These are phyloP conservation scores for Epinephelus awoara DNA, from an alignment of 2,797 vertebrate genomes.

Conservation along the genomic window DNA sequence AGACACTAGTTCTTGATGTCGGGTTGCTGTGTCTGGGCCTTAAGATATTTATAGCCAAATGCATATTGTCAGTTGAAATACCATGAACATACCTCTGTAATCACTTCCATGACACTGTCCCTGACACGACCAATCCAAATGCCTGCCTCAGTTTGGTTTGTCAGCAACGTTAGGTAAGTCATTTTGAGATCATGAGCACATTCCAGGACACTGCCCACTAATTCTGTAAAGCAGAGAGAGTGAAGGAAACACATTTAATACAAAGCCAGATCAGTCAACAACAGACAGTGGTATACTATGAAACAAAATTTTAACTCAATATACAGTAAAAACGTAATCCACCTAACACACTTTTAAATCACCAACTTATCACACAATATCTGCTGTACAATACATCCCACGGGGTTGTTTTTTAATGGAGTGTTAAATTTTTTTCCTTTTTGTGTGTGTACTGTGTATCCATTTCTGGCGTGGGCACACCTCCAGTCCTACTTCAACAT, in stretches of 20 bases:
- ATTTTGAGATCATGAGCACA: constrained; percentile 62
- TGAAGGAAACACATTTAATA: not conserved
- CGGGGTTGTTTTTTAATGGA: not conserved
- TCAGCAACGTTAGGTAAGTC: constrained; percentile 56
- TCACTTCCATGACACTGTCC: constrained; percentile 58
- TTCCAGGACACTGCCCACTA: constrained; percentile 58
- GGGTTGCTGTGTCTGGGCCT: too few relatives aligned
- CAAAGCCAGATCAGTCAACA: not conserved
- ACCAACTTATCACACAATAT: constrained; percentile 12
- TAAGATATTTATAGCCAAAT: not conserved
- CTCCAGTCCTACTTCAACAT: constrained; percentile 5
- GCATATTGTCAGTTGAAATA: not conserved
- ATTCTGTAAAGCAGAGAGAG: constrained; percentile 70
- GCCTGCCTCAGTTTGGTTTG: constrained; percentile 68
- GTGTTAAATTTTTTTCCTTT: constrained; percentile 1
- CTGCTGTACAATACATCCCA: not conserved
- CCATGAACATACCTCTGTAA: constrained; percentile 66
- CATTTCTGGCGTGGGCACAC: not conserved
- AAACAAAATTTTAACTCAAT: constrained; percentile 3
- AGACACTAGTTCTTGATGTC: too few relatives aligned
- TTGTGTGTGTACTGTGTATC: constrained; percentile 11
- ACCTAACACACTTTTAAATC: not conserved
- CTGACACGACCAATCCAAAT: constrained; percentile 60
- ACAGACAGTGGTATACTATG: not conserved
- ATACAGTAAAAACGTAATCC: not conserved